Base-by-base conservation (phyloP, 2,888 invertebrate species). In the Dryadula phaetusa region DNA sequence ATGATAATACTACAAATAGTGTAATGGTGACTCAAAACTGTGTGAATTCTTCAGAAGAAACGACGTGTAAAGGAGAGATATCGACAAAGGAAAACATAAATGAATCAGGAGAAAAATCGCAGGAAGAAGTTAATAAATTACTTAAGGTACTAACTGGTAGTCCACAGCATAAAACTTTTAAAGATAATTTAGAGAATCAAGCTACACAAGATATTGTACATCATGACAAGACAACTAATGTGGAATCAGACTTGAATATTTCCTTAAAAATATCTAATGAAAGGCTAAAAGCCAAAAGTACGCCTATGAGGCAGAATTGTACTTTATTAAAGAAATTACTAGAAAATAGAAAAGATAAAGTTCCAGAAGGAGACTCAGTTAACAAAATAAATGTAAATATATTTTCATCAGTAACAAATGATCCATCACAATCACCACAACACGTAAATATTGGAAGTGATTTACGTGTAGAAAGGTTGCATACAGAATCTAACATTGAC, bases 251-350 rank as follows among this genome's bases (percentile, higher is more conserved):
- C 32, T 49, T 69, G 60, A 69, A 66, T 28, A 46, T 62, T 52
- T 34, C 60, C 8, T 28, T 44, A 14, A 67, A 67, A 58, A 34
- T 37, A 64, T 28, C 46, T 12, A 64, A 47, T 62, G 67, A 69
- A 52, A 71, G 61, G 65, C 37, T 67, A 46, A 72, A 71, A 67
- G 49, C 40, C 61, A 67, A 73, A 70, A 64, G 49, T 60, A 44
- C 69, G 44, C 60, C 70, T 10, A 64, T 52, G 22, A 72, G 73
- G 69, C 86, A 89, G 77, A 91, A 90, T 72, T 92, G 90, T 79
- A 90, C 89, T 64, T 79, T 92, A 66, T 76, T 92, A 61, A 92
- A 92, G 76, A 88, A 89, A 74, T 82, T 92, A 60, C 78, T 92
- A 72, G 90, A 91, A 82, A 85, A 82, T 71, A 85, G 83, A 69